phyloP scores from a whole-genome alignment of 2,888 invertebrate genomes.

The Agrochola litura region DNA sequence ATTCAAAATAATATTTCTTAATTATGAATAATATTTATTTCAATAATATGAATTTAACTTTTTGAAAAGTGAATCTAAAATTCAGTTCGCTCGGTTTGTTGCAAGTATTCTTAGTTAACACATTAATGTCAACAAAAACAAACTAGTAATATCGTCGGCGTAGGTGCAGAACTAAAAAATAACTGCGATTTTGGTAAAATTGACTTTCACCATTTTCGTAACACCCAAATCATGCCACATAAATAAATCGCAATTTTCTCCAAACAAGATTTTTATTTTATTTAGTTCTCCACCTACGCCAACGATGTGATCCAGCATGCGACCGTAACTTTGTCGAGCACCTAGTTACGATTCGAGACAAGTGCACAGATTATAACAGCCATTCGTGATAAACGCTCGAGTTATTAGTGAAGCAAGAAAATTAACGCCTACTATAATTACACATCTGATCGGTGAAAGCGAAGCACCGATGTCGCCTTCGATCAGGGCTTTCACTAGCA shows the following conservation, averaged over 20 bases:
- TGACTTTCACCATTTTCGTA: no score
- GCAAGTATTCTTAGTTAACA: not conserved
- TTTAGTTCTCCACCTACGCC: no score
- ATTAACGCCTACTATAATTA: conserved; percentile 78
- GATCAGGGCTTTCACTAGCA: conserved; percentile 51
- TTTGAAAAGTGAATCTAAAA: not conserved
- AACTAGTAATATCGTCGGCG: not conserved
- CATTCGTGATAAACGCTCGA: conserved; percentile 56
- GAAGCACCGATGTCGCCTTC: conserved; percentile 63
- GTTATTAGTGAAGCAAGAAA: conserved; percentile 65
- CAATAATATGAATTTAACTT: not conserved
- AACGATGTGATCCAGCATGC: conserved; percentile 24
- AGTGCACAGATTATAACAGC: conserved; percentile 48
- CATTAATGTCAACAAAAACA: not conserved
- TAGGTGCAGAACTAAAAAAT: no score
- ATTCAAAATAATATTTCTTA: no score
- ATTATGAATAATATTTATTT: not conserved
- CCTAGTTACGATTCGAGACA: conserved; percentile 38
- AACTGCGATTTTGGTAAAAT: no score
- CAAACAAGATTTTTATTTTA: conserved; percentile 1
- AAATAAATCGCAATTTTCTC: no score
- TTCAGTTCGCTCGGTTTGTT: not conserved
- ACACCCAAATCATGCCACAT: no score
- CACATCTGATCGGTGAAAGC: conserved; percentile 81
- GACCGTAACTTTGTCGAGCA: conserved; percentile 36